Percentiles rank a stretch among this genome's conserved stretches.
phyloP scores from a whole-genome alignment of 2,888 invertebrate genomes.

The Cistogaster globosa region DNA sequence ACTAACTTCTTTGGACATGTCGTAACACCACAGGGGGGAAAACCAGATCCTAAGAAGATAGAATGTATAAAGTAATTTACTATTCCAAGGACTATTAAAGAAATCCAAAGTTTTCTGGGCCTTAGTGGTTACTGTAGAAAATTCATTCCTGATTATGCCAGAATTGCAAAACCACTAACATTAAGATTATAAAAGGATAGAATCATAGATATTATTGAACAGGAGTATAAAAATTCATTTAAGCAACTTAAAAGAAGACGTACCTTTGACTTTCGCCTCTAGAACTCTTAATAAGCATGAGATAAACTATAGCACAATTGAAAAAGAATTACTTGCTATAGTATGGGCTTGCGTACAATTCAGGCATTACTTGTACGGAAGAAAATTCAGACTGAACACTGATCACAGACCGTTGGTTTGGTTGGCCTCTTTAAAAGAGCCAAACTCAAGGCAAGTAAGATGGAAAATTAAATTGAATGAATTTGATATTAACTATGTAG shows the following conservation, averaged over 20 bases:
- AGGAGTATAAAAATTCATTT: background rate
- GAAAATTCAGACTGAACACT: background rate
- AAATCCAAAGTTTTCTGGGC: constrained; percentile 69
- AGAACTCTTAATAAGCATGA: too few species aligned
- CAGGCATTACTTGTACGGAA: constrained; percentile 11
- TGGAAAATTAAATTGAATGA: too few species aligned
- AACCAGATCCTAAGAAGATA: background rate
- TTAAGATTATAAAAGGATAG: too few species aligned
- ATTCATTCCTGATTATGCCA: too few species aligned
- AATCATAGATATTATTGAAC: background rate
- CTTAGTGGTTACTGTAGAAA: constrained; percentile 66
- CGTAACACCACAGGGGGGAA: background rate
- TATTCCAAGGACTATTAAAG: constrained; percentile 15
- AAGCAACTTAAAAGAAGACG: background rate
- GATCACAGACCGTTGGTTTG: too few species aligned
- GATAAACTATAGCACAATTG: background rate
- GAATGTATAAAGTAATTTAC: background rate
- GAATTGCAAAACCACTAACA: too few species aligned
- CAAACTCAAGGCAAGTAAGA: too few species aligned
- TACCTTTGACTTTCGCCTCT: background rate
- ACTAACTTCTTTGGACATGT: background rate
- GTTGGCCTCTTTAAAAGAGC: too few species aligned
- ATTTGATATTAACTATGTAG: too few species aligned
- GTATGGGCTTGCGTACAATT: constrained; percentile 13
- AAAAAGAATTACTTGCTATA: constrained; percentile 7